Percentiles rank a stretch among this genome's conserved stretches.
These are phyloP conservation scores for Hydrochoerus hydrochaeris DNA, from an alignment of 2,113 vertebrate genomes.

Conservation along the genomic window DNA sequence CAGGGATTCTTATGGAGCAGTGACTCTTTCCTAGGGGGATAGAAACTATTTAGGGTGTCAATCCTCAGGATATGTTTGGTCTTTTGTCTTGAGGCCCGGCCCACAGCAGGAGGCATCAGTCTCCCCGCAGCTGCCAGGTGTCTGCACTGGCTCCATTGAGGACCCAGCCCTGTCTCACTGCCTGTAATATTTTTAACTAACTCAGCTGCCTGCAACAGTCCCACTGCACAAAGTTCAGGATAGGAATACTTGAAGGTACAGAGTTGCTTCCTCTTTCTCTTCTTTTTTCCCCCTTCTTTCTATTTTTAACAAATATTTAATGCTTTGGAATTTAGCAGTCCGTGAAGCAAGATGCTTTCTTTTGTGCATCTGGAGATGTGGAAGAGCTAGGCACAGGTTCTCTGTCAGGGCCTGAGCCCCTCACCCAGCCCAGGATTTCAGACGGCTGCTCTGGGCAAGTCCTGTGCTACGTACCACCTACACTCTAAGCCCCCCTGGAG, in stretches of 20 bases:
- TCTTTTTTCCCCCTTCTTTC: background rate
- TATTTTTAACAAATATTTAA: background rate
- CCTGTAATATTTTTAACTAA: no score
- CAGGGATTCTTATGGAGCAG: no score
- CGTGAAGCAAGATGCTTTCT: background rate
- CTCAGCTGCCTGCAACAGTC: no score
- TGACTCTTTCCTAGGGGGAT: no score
- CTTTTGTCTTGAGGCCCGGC: no score
- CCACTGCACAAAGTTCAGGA: background rate
- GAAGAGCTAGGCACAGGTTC: background rate
- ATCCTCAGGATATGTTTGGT: no score
- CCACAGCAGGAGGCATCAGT: no score
- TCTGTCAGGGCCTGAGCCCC: rapidly evolving
- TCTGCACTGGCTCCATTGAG: no score
- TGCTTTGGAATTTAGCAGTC: background rate
- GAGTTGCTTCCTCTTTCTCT: background rate
- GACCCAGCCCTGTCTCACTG: no score
- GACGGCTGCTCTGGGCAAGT: background rate
- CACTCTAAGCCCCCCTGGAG: background rate
- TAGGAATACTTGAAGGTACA: background rate
- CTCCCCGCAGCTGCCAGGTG: no score
- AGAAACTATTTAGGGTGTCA: no score
- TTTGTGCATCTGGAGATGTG: background rate
- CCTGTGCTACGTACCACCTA: background rate
- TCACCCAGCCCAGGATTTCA: background rate